Conservation (phyloP, 2,113 vertebrate genomes). For the Phaethon lepturus region DNA sequence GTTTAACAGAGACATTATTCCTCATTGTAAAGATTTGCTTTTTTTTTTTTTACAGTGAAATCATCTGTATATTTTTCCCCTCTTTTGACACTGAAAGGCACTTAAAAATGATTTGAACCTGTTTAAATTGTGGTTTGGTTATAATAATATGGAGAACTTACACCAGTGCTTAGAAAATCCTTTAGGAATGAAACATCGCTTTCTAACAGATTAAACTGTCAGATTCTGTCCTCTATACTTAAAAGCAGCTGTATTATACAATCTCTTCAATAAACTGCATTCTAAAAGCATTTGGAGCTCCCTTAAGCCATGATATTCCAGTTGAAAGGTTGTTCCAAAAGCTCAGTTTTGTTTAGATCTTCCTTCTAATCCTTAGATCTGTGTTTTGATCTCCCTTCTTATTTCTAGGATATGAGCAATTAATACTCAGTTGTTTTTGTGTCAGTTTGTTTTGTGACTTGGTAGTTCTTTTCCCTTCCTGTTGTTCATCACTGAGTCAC, state of each 20-base stretch:
- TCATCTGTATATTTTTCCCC: background rate
- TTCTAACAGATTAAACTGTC: background rate
- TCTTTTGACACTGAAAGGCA: background rate
- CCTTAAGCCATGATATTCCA: background rate
- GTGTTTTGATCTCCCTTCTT: background rate
- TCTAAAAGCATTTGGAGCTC: background rate
- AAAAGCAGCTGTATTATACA: background rate
- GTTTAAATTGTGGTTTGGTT: background rate
- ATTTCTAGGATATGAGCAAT: background rate
- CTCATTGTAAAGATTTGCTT: background rate
- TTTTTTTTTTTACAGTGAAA: background rate
- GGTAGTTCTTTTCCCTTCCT: background rate
- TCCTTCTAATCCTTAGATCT: background rate
- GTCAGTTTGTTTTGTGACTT: background rate
- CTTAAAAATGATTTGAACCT: background rate
- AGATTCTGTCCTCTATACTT: background rate
- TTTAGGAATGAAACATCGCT: background rate
- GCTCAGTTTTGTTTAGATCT: background rate
- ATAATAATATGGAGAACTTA: background rate
- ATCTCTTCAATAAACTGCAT: background rate
- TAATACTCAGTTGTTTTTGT: background rate
- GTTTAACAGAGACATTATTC: background rate
- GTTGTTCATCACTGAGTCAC: slow-evolving; percentile 28
- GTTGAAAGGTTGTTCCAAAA: background rate
- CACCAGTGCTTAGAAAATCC: background rate